Conservation (phyloP, 2,888 invertebrate species). For the Lasius platythorax region DNA sequence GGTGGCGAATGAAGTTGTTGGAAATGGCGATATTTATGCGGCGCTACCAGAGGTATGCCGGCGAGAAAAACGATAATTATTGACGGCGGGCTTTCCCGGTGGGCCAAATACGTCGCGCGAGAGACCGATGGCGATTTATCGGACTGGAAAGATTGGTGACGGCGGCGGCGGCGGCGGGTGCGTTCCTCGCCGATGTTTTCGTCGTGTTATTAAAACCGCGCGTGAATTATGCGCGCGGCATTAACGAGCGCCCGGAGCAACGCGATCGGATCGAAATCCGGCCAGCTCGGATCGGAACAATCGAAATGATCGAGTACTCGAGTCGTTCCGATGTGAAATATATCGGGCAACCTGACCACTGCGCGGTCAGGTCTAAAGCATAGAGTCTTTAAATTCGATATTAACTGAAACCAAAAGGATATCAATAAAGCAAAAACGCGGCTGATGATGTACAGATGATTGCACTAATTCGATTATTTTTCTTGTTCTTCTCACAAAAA, state of each 20-base stretch:
- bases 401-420: conserved; percentile 10
- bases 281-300: conserved; percentile 39
- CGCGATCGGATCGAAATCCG: conserved; percentile 55
- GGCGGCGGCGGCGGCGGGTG: conserved; percentile 27
- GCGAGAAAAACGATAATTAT: conserved; percentile 68
- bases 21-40: conserved; percentile 60
- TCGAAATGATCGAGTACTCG: conserved; percentile 51
- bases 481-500: background rate
- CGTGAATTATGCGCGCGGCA: conserved; percentile 56
- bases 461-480: background rate
- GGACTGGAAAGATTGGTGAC: conserved; percentile 30
- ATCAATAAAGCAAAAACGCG: background rate
- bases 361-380: background rate
- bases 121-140: conserved; percentile 63
- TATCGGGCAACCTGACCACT: conserved; percentile 24
- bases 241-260: conserved; percentile 53
- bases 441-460: background rate
- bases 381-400: conserved; percentile 32
- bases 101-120: conserved; percentile 57
- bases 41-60: conserved; percentile 27
- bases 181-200: conserved; percentile 48
- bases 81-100: conserved; percentile 69
- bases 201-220: conserved; percentile 54
- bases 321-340: conserved; percentile 38
- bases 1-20: conserved; percentile 65